These are phyloP conservation scores for Aproaerema taeniolella DNA, from an alignment of 2,888 invertebrate species.

Conservation along the genomic window DNA sequence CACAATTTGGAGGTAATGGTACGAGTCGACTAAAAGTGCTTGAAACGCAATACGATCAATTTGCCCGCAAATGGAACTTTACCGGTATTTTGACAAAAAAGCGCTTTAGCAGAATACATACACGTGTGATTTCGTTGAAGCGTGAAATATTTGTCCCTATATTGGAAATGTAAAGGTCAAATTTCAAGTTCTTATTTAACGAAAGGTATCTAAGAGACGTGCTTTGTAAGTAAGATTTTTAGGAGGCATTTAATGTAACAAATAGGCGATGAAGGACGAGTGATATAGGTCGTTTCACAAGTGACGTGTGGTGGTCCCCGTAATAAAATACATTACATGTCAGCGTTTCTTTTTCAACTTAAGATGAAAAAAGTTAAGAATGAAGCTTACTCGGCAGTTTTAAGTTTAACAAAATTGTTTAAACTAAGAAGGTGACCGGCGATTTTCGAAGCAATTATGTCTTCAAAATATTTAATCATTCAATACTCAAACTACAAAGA, in stretches of 20 bases:
- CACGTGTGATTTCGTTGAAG: not conserved
- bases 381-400: too few species aligned
- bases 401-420: too few species aligned
- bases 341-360: too few species aligned
- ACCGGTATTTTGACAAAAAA: not conserved
- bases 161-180: not conserved
- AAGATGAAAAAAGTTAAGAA: too few species aligned
- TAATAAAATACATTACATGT: too few species aligned
- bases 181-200: not conserved
- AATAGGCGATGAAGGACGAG: constrained; percentile 6
- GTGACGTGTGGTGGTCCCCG: too few species aligned
- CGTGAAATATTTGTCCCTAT: constrained; percentile 3
- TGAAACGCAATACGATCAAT: constrained; percentile 1
- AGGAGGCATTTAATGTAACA: constrained; percentile 1
- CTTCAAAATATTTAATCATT: too few species aligned
- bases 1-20: too few species aligned
- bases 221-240: not conserved
- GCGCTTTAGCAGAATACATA: not conserved
- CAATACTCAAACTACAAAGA: too few species aligned
- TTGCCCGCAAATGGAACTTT: not conserved
- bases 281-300: constrained; percentile 1
- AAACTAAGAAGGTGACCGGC: too few species aligned
- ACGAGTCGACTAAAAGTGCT: not conserved
- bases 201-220: not conserved
- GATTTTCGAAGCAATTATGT: too few species aligned